Percentiles rank a stretch among this genome's conserved stretches.
Conservation (phyloP, 2,797 vertebrate genomes). For the Pelochelys cantorii region DNA sequence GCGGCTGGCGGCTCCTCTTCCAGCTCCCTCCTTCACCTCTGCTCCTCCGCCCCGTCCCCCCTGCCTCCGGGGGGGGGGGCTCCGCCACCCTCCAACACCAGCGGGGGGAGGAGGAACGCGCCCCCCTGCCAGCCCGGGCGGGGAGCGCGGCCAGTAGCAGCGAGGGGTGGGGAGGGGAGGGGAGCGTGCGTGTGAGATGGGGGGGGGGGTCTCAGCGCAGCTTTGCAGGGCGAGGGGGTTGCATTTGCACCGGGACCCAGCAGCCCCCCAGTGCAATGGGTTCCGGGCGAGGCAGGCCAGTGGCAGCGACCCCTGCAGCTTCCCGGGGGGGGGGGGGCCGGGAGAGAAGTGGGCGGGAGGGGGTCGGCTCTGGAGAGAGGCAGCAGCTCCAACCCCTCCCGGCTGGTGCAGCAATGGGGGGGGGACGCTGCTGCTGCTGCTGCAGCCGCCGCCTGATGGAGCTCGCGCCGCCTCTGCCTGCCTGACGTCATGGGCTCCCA, state of each 20-base stretch:
- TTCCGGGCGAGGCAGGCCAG: background rate
- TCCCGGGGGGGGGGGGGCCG: background rate
- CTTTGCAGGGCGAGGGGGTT: background rate
- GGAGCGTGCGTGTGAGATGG: too few species aligned
- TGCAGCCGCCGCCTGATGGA: slow-evolving; percentile 59
- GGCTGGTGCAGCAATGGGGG: background rate
- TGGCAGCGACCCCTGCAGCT: background rate
- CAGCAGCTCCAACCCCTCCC: background rate
- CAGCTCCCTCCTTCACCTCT: background rate
- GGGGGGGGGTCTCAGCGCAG: background rate
- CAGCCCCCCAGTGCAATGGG: background rate
- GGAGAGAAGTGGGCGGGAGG: background rate
- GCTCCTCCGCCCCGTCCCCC: background rate
- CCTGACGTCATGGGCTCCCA: slow-evolving; percentile 38
- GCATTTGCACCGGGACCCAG: background rate
- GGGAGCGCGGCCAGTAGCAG: background rate
- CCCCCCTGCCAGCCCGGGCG: background rate
- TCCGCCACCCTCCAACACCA: background rate
- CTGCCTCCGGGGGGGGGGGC: background rate
- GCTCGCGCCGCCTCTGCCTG: slow-evolving; percentile 64
- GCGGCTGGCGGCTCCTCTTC: background rate
- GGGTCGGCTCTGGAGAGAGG: slow-evolving; percentile 19
- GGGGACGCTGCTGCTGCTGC: background rate
- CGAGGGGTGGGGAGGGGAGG: background rate
- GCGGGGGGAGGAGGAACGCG: background rate